Evolutionary conservation across 2,888 invertebrate species (phyloP).

Genomic region (Eupithecia tripunctaria): DNA sequence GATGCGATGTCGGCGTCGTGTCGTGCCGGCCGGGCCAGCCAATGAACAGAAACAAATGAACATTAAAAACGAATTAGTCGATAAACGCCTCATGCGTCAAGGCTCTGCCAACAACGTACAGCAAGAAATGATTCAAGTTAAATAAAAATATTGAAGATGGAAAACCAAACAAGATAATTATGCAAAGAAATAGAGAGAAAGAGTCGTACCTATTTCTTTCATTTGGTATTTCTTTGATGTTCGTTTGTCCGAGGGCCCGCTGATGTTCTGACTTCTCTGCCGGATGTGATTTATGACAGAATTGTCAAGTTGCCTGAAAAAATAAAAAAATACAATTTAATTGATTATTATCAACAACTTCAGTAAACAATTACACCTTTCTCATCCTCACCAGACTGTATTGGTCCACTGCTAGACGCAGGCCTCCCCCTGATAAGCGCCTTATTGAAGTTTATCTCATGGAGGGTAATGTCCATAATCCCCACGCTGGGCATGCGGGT

Average conservation of each 20-base stretch:
- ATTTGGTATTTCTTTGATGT: conserved; percentile 86
- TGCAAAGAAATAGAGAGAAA: no score
- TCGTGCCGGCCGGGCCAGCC: no score
- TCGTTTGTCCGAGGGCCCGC: conserved; percentile 88
- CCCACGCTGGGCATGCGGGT: no score
- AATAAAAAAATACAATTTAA: conserved; percentile 41
- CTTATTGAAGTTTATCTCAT: no score
- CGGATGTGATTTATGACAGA: conserved; percentile 89
- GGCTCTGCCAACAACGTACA: background rate
- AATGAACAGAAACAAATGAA: conserved; percentile 12
- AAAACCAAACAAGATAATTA: conserved; percentile 24
- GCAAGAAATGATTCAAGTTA: conserved; percentile 10
- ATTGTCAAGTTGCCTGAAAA: conserved; percentile 86
- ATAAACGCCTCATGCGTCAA: conserved; percentile 2
- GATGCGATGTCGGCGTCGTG: no score
- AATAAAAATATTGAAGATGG: conserved; percentile 7
- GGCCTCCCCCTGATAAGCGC: no score
- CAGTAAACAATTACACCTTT: no score
- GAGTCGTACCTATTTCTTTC: conserved; percentile 89
- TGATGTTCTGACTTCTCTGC: conserved; percentile 72
- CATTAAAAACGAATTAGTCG: conserved; percentile 6
- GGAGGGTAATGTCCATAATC: no score
- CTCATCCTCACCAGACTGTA: no score
- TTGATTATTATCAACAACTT: background rate
- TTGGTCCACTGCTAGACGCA: no score